Evolutionary conservation across 2,888 invertebrate genomes (phyloP), one percentile per base, ranked within the genome.

Genomic region (Ophion costatus): DNA sequence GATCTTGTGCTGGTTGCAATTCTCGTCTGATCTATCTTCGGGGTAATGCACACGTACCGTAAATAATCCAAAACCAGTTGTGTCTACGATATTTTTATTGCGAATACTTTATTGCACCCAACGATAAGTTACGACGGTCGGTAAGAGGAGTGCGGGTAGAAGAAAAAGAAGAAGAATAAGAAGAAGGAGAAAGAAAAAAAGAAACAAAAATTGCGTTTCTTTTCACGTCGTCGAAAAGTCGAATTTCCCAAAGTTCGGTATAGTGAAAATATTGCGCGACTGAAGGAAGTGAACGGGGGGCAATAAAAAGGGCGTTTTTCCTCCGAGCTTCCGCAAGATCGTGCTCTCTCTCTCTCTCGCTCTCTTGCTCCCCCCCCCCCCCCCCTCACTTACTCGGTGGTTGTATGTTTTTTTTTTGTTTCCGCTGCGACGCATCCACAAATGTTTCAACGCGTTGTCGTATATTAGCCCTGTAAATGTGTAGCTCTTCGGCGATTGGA

Each of bases 401-500:
- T 82, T 71, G 80, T 80, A 61, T 81, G 75, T 86, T 84, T 83
- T 82, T 84, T 82, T 56, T 63, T 80, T 45, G 29, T 38, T 71
- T 77, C 74, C 75, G 56, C 20, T 59, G 64, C 74, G 22, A 33
- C 61, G 56, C 29, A 42, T 69, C 77, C 82, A 87, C 87, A 87
- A 86, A 88, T 85, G 84, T 88, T 86, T 88, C 87, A 82, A 56
- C 88, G 80, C 67, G 11, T 9, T 45, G 63, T 45, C 63, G 45
- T 74, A 63, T 74, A 45, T 63, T 74, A 74, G 63, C 24, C 24
- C 24, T 1, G n/a, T 11, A n/a, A 29, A 29, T 5, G 20, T n/a
- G 33, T 33, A 38, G 69, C 9, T n/a, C 45, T 71, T 67, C 66
- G 51, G 29, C 57, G 29, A 61, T 79, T 64, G 59, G 24, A 64